Evolutionary conservation across 2,113 vertebrate species (phyloP).

Genomic region (Mugil cephalus): DNA sequence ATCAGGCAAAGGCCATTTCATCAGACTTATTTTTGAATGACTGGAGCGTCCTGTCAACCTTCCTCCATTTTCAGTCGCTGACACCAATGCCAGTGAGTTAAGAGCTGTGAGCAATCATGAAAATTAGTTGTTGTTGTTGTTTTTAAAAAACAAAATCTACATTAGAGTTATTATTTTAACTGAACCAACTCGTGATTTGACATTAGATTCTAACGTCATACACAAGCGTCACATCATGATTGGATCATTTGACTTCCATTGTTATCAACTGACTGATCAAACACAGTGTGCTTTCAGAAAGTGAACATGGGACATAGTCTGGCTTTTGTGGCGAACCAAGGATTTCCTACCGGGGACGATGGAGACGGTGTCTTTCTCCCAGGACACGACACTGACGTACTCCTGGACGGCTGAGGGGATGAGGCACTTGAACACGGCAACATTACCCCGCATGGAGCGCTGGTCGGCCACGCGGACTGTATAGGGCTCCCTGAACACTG

Average conservation of each 20-base stretch:
- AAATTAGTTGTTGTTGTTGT: too few species aligned
- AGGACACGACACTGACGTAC: conserved; percentile 98
- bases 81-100: conserved; percentile 54
- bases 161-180: neutral
- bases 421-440: conserved; percentile 99
- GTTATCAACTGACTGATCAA: conserved; percentile 43
- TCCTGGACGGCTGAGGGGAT: conserved; percentile 98
- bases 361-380: conserved; percentile 99
- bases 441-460: conserved; percentile 98
- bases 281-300: conserved; percentile 12
- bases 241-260: conserved; percentile 52
- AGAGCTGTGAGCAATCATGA: conserved; percentile 32
- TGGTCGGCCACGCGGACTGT: conserved; percentile 99
- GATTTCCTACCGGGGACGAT: conserved; percentile 94
- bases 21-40: conserved; percentile 73
- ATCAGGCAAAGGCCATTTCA: conserved; percentile 69
- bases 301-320: neutral
- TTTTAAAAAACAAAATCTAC: too few species aligned
- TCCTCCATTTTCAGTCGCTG: conserved; percentile 36
- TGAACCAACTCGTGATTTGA: conserved; percentile 1
- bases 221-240: too few species aligned
- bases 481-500: conserved; percentile 98
- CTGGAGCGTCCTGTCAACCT: conserved; percentile 54
- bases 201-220: too few species aligned
- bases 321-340: neutral